These are phyloP conservation scores for Vollenhovia emeryi DNA, from an alignment of 1,140 invertebrate genomes.

Conservation along the genomic window DNA sequence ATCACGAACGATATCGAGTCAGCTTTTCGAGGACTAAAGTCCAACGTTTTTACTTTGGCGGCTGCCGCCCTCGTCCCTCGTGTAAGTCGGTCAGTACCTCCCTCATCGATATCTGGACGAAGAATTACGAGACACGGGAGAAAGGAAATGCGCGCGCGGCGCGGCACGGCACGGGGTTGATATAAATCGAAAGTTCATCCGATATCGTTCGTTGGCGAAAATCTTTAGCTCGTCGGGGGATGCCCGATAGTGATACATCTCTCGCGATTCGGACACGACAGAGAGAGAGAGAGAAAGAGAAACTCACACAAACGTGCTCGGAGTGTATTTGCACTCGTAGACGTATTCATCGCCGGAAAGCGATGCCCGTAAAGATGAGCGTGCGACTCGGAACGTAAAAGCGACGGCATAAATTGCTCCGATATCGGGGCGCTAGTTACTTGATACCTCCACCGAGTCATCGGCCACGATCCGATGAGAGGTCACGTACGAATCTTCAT, in stretches of 20 bases:
- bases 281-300: too few species aligned
- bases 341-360: slow-evolving; percentile 14
- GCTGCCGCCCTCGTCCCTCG: slow-evolving; percentile 9
- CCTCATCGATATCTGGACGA: slow-evolving; percentile 35
- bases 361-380: slow-evolving; percentile 9
- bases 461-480: slow-evolving; percentile 62
- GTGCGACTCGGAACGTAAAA: slow-evolving; percentile 39
- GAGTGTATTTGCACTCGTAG: slow-evolving; percentile 31
- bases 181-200: slow-evolving; percentile 33
- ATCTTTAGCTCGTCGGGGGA: slow-evolving; percentile 19
- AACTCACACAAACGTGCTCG: slow-evolving; percentile 8
- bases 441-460: slow-evolving; percentile 62
- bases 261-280: neutral
- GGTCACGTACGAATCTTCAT: slow-evolving; percentile 71
- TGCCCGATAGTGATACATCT: slow-evolving; percentile 32
- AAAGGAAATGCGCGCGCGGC: slow-evolving; percentile 4
- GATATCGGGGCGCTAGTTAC: slow-evolving; percentile 41
- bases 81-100: slow-evolving; percentile 56
- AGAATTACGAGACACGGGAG: slow-evolving; percentile 19
- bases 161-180: neutral
- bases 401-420: slow-evolving; percentile 61
- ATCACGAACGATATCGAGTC: slow-evolving; percentile 56
- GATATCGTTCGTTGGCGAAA: slow-evolving; percentile 36
- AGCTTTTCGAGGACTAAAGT: slow-evolving; percentile 54
- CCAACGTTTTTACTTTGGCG: slow-evolving; percentile 17